Percentiles rank a stretch among this genome's conserved stretches.
phyloP scores from a whole-genome alignment of 2,113 vertebrate species.

The Indicator indicator region DNA sequence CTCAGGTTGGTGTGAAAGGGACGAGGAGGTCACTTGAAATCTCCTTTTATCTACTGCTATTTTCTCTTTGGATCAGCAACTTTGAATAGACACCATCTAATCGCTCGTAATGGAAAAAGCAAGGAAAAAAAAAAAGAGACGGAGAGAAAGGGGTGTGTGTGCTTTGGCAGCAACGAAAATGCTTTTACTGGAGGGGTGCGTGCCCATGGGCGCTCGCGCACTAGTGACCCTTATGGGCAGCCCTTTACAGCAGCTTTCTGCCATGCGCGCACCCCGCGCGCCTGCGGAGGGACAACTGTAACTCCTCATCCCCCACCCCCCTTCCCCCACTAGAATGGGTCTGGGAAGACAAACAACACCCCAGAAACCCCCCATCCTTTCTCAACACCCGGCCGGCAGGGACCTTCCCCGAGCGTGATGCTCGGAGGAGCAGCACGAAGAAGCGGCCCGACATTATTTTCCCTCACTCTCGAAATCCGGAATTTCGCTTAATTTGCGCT shows the following conservation, averaged over 20 bases:
- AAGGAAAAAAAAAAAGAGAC: neutral
- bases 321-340: too few species aligned
- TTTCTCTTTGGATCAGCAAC: constrained; percentile 94
- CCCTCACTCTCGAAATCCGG: neutral
- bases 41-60: constrained; percentile 94
- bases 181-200: constrained; percentile 18
- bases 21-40: constrained; percentile 95
- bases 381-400: neutral
- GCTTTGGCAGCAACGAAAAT: constrained; percentile 74
- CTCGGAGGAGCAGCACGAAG: neutral
- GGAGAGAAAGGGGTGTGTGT: neutral
- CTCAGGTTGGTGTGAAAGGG: constrained; percentile 96
- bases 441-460: neutral
- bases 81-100: constrained; percentile 96
- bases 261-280: neutral
- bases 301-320: fast-evolving
- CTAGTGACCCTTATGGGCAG: neutral
- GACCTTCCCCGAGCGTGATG: neutral
- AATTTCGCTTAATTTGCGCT: neutral
- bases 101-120: constrained; percentile 84
- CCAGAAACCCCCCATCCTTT: neutral
- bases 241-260: too few species aligned
- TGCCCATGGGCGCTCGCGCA: neutral
- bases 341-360: neutral
- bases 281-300: neutral